phyloP scores from a whole-genome alignment of 1,140 invertebrate genomes.

The Olivierus martensii region DNA sequence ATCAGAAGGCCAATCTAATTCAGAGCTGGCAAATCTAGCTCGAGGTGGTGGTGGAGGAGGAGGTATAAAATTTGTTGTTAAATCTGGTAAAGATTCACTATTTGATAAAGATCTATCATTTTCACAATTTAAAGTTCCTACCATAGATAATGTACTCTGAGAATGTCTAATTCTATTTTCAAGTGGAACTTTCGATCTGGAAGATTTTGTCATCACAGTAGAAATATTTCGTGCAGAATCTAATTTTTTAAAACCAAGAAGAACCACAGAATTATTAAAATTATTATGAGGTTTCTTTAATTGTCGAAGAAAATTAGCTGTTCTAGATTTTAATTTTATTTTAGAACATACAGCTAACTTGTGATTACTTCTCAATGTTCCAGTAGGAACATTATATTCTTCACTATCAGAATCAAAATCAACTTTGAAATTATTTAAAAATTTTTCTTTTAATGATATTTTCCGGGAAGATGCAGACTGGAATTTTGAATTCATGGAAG shows the following conservation, averaged over 20 bases:
- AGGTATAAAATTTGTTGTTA: conserved; percentile 17
- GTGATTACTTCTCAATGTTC: conserved; percentile 4
- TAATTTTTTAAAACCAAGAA: conserved; percentile 33
- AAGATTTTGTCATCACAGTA: conserved; percentile 21
- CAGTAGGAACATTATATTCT: conserved; percentile 6
- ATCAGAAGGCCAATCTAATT: neutral
- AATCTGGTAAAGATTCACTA: conserved; percentile 35
- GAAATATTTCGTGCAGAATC: conserved; percentile 27
- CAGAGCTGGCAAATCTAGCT: conserved; percentile 3
- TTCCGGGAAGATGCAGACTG: conserved; percentile 5
- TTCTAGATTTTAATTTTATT: conserved; percentile 14
- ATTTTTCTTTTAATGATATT: conserved; percentile 13
- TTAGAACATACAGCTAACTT: conserved; percentile 14
- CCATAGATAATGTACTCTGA: conserved; percentile 41
- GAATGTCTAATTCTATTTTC: conserved; percentile 37
- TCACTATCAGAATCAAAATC: conserved; percentile 14
- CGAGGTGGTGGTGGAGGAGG: conserved; percentile 14
- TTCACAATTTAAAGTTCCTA: conserved; percentile 17
- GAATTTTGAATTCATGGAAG: neutral
- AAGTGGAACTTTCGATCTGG: conserved; percentile 9
- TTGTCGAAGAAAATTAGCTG: conserved; percentile 17
- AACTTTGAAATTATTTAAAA: conserved; percentile 11
- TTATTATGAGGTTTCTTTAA: conserved; percentile 18
- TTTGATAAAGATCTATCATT: conserved; percentile 11
- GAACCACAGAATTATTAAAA: conserved; percentile 31